phyloP scores from a whole-genome alignment of 2,113 vertebrate species.

The Sphyrna mokarran region DNA sequence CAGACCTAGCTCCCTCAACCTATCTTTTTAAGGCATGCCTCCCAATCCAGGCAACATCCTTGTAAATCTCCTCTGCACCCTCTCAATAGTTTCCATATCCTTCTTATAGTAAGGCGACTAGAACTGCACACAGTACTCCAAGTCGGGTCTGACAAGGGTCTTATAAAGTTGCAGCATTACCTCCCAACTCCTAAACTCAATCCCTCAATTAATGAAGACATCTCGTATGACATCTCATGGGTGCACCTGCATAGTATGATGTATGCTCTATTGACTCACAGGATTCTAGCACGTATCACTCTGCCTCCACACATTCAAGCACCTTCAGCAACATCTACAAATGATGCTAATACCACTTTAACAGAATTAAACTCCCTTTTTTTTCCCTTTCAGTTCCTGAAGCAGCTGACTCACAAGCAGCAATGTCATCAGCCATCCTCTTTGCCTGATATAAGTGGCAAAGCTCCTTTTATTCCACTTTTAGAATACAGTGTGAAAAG shows the following conservation, averaged over 20 bases:
- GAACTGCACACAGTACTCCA: too few relatives aligned
- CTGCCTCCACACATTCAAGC: not conserved
- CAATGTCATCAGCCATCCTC: not conserved
- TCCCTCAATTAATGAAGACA: too few relatives aligned
- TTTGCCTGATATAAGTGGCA: not conserved
- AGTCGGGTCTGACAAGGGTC: too few relatives aligned
- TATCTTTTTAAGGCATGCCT: too few relatives aligned
- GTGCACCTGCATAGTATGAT: not conserved
- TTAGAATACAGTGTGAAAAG: not conserved
- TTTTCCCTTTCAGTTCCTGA: not conserved
- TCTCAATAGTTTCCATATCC: too few relatives aligned
- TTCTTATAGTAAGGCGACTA: too few relatives aligned
- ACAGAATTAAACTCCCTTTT: not conserved
- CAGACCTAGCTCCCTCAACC: too few relatives aligned
- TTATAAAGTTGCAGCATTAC: too few relatives aligned
- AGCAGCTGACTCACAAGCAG: not conserved
- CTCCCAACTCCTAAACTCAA: too few relatives aligned
- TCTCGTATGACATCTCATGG: not conserved
- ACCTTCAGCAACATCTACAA: not conserved
- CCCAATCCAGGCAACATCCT: too few relatives aligned
- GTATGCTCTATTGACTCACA: not conserved
- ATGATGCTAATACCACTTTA: not conserved
- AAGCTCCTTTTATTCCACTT: not conserved
- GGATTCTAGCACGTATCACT: not conserved
- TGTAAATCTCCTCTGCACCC: too few relatives aligned